Evolutionary conservation across 2,888 invertebrate species (phyloP).

Genomic region (Icerya purchasi): DNA sequence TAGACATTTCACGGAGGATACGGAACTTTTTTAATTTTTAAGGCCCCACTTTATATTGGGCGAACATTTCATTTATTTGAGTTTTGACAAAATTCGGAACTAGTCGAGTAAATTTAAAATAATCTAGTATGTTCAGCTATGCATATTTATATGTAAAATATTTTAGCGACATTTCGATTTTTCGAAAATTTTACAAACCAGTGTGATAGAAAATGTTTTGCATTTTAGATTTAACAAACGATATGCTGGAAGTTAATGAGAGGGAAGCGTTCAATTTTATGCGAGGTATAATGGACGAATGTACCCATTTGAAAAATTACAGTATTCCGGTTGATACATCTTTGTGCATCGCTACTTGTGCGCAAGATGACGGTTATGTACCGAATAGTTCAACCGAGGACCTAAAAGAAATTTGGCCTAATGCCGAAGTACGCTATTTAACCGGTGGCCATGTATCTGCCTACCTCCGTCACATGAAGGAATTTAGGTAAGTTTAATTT

Average conservation of each 20-base stretch:
- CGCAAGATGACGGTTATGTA: conserved; percentile 73
- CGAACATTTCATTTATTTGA: too few species aligned
- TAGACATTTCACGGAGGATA: too few species aligned
- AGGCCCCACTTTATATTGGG: too few species aligned
- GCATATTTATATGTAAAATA: too few species aligned
- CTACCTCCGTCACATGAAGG: conserved; percentile 63
- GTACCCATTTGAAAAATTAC: conserved; percentile 87
- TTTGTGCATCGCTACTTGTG: conserved; percentile 74
- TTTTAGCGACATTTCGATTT: too few species aligned
- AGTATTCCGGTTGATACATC: conserved; percentile 66
- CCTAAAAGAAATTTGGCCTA: conserved; percentile 81
- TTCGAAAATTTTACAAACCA: too few species aligned
- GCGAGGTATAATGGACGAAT: conserved; percentile 96
- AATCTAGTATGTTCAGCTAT: too few species aligned
- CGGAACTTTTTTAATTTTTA: too few species aligned
- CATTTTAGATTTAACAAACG: not conserved
- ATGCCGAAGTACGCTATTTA: conserved; percentile 65
- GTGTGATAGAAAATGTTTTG: too few species aligned
- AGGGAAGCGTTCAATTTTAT: conserved; percentile 71
- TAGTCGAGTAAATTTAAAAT: too few species aligned
- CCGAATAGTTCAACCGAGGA: conserved; percentile 63
- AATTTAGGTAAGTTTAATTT: conserved; percentile 63
- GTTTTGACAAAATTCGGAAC: too few species aligned
- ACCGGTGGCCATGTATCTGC: conserved; percentile 78
- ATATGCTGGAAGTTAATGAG: not conserved